phyloP scores from a whole-genome alignment of 2,888 invertebrate species.

The Caprella mutica region DNA sequence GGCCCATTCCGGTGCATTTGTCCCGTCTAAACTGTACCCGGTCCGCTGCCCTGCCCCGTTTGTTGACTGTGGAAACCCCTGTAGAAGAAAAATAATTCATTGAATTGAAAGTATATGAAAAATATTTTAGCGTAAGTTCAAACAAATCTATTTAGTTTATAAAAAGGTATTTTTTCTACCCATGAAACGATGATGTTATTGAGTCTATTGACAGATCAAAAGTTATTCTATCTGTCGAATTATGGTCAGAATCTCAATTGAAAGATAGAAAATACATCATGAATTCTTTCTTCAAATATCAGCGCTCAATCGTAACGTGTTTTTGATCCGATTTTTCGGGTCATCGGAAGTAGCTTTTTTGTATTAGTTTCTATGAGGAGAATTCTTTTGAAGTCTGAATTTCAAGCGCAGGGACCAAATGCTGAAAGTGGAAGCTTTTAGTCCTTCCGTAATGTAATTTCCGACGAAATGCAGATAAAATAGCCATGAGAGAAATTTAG shows the following conservation, averaged over 20 bases:
- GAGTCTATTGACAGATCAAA: not conserved
- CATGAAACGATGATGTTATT: not conserved
- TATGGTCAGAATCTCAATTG: not conserved
- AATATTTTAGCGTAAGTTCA: conserved; percentile 4
- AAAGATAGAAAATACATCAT: not conserved
- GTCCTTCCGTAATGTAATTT: no score
- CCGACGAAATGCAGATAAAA: no score
- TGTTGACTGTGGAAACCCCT: conserved; percentile 30
- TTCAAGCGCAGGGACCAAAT: no score
- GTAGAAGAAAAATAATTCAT: conserved; percentile 4
- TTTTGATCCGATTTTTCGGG: no score
- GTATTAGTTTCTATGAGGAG: no score
- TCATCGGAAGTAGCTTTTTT: no score
- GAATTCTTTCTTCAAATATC: no score
- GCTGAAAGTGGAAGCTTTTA: no score
- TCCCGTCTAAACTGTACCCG: conserved; percentile 12
- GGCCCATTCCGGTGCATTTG: conserved; percentile 23
- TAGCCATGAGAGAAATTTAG: no score
- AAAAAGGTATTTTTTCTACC: not conserved
- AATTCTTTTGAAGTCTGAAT: no score
- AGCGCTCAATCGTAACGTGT: no score
- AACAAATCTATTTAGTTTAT: not conserved
- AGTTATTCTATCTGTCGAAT: not conserved
- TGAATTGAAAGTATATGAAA: not conserved
- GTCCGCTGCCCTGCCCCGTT: conserved; percentile 26